Evolutionary conservation across 2,797 vertebrate species (phyloP).

Genomic region (Tamandua tetradactyla): DNA sequence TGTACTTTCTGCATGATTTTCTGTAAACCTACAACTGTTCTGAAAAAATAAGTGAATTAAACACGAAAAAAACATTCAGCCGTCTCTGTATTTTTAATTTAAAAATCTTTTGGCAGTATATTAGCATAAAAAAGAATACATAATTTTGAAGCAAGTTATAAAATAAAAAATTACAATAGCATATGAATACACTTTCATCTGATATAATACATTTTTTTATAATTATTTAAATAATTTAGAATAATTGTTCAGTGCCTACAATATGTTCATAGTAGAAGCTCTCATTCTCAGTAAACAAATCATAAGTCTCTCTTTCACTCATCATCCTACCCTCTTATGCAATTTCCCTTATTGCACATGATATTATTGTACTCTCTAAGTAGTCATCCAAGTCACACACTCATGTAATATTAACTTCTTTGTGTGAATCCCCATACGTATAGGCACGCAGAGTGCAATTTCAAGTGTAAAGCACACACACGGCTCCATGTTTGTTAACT

Average conservation of each 20-base stretch:
- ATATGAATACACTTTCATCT: no score
- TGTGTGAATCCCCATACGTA: neutral
- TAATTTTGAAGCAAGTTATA: no score
- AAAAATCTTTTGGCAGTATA: no score
- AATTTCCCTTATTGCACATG: neutral
- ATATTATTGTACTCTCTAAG: neutral
- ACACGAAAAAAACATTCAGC: no score
- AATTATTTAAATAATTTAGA: slow-evolving; percentile 14
- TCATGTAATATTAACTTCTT: neutral
- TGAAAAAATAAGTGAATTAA: no score
- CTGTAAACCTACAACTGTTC: no score
- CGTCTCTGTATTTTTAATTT: neutral
- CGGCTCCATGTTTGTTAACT: neutral
- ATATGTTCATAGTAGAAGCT: neutral
- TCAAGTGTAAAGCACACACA: neutral
- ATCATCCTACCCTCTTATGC: neutral
- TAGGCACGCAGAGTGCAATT: neutral
- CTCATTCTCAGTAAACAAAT: slow-evolving; percentile 9
- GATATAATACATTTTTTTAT: neutral
- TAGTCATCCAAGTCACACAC: neutral
- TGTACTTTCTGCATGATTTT: no score
- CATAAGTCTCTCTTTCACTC: neutral
- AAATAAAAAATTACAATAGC: no score
- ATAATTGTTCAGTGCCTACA: slow-evolving; percentile 19
- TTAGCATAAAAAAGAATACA: no score